Evolutionary conservation across 2,888 invertebrate species (phyloP), one percentile per base, ranked within the genome.

Genomic region (Hoplodrina blanda): DNA sequence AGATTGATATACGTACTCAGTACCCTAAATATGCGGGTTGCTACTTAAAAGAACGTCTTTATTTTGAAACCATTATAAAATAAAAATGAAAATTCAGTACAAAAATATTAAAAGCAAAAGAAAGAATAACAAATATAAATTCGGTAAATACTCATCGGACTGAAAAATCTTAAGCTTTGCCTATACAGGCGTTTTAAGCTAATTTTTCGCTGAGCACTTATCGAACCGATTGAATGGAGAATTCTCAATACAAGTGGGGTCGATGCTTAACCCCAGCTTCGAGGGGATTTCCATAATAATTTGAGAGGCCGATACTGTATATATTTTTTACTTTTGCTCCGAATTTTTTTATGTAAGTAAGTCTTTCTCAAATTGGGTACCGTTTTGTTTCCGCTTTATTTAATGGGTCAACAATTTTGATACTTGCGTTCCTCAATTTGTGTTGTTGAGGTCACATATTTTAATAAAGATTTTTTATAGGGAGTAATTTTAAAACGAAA

Each of bases 201-300:
- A 80, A 80, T 82, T 78, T 83, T 75, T 70, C 54, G 62, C 64
- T 65, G 68, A 76, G 69, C 46, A 77, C 69, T 74, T 65, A 76
- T 62, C 75, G 57, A 63, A 54, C 33, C 54, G 41, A 67, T 76
- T 78, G 61, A 83, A 81, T 68, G 49, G 57, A 55, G 62, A 68
- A 76, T 73, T 74, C 73, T 82, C 66, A 49, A 84, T 60, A 83
- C 69, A 80, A 84, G 84, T 80, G 72, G 80, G 85, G 82, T 83
- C 77, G 63, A 67, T 73, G 30, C 80, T 84, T 80, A 78, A 76
- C 73, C 83, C 71, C 49, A 64, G 62, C 57, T 64, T 75, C 20
- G 15, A 74, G 70, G 19, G 60, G 64, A 80, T 74, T 83, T 79
- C 74, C 72, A 80, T 81, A 79, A 85, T 77, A 81, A 83, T 76